Conservation (phyloP, 2,888 invertebrate genomes). For the Frankliniella fusca region DNA sequence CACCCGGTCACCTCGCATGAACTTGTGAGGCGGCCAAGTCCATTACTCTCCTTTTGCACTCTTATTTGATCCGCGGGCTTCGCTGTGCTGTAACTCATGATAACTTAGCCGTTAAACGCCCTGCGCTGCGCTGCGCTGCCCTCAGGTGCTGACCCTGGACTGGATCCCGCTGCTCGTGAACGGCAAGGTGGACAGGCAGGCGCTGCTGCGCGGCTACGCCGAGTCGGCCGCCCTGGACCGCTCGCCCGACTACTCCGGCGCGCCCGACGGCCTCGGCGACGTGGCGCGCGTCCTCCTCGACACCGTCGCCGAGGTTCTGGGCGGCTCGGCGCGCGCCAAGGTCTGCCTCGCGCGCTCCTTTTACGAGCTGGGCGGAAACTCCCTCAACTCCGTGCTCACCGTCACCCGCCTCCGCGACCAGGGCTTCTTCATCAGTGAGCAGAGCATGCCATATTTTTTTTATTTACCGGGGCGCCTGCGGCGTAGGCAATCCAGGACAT, state of each 20-base stretch:
- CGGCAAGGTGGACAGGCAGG: constrained; percentile 81
- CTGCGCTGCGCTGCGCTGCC: constrained; percentile 28
- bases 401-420: constrained; percentile 71
- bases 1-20: no score
- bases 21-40: no score
- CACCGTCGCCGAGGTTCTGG: constrained; percentile 64
- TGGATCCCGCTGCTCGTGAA: constrained; percentile 76
- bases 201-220: constrained; percentile 64
- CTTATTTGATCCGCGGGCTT: no score
- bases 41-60: no score
- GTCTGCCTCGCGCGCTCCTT: constrained; percentile 64
- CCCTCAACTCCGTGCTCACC: constrained; percentile 77
- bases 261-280: constrained; percentile 55
- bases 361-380: constrained; percentile 81
- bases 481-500: neutral
- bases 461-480: neutral
- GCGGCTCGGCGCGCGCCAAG: constrained; percentile 55
- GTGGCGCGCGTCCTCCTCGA: constrained; percentile 68
- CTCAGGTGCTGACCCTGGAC: constrained; percentile 63
- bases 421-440: constrained; percentile 70
- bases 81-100: no score
- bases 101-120: no score
- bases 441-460: neutral
- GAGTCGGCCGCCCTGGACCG: constrained; percentile 50
- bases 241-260: constrained; percentile 62